Percentiles rank a stretch among this genome's conserved stretches.
Evolutionary conservation across 2,113 vertebrate species (phyloP).

Genomic region (Odontophorus gujanensis): DNA sequence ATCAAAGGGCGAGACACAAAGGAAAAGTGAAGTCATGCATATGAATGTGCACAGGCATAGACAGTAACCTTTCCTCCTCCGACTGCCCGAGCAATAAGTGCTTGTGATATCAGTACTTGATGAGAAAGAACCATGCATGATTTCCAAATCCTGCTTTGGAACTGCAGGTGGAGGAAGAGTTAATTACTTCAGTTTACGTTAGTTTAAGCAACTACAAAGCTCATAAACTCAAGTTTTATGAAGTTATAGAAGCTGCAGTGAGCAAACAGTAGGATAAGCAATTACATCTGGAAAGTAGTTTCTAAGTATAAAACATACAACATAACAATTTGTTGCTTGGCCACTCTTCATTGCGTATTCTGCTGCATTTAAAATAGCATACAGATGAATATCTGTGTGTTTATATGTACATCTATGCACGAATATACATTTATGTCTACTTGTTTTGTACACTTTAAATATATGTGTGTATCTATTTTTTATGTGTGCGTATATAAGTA

Average conservation of each 20-base stretch:
- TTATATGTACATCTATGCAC: fast-evolving
- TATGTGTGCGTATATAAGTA: background rate
- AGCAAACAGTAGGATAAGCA: background rate
- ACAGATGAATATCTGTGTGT: fast-evolving
- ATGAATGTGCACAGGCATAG: constrained; percentile 36
- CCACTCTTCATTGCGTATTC: background rate
- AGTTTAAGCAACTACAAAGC: background rate
- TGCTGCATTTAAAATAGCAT: background rate
- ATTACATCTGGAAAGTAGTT: background rate
- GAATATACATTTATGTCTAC: fast-evolving
- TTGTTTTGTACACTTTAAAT: background rate
- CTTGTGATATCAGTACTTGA: constrained; percentile 61
- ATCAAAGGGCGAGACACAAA: constrained; percentile 2
- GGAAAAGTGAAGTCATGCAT: constrained; percentile 49
- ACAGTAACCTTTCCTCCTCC: constrained; percentile 65
- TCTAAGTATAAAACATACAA: fast-evolving
- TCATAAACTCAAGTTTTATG: background rate
- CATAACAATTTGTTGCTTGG: background rate
- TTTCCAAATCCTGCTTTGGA: constrained; percentile 1
- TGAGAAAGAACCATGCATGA: background rate
- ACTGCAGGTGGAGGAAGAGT: background rate
- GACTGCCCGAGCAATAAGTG: constrained; percentile 48
- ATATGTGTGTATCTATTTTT: fast-evolving
- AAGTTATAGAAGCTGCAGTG: background rate
- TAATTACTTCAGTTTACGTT: background rate